These are phyloP conservation scores for Heptranchias perlo DNA, from an alignment of 2,113 vertebrate species.

Conservation along the genomic window DNA sequence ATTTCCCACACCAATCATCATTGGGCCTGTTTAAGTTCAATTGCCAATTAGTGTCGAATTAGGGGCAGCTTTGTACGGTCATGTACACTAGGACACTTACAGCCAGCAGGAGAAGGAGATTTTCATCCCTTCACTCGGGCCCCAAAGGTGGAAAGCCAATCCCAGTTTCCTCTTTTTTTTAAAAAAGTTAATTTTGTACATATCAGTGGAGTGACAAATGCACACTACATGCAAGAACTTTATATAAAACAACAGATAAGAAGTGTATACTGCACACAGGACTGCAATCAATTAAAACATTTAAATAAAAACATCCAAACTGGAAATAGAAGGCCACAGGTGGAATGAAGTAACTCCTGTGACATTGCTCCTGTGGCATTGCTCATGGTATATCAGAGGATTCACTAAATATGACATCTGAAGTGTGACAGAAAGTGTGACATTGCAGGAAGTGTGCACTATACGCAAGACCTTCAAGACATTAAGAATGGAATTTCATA, in stretches of 20 bases:
- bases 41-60: neutral
- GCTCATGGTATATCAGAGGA: neutral
- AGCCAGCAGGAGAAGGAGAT: neutral
- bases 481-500: neutral
- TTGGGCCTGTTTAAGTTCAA: neutral
- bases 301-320: neutral
- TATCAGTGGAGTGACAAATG: neutral
- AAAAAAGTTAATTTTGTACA: too few relatives aligned
- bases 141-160: neutral
- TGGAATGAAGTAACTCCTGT: neutral
- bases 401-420: neutral
- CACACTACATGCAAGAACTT: neutral
- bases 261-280: neutral
- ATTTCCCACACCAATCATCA: neutral
- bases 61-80: neutral
- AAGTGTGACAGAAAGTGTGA: neutral
- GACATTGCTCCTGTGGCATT: neutral
- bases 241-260: neutral
- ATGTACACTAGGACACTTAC: too few relatives aligned
- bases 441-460: neutral
- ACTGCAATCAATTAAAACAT: neutral
- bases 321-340: neutral
- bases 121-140: neutral
- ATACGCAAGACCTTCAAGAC: neutral
- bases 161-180: neutral